These are phyloP conservation scores for Drosophila meridiana DNA, from an alignment of 2,888 invertebrate species.

Conservation along the genomic window DNA sequence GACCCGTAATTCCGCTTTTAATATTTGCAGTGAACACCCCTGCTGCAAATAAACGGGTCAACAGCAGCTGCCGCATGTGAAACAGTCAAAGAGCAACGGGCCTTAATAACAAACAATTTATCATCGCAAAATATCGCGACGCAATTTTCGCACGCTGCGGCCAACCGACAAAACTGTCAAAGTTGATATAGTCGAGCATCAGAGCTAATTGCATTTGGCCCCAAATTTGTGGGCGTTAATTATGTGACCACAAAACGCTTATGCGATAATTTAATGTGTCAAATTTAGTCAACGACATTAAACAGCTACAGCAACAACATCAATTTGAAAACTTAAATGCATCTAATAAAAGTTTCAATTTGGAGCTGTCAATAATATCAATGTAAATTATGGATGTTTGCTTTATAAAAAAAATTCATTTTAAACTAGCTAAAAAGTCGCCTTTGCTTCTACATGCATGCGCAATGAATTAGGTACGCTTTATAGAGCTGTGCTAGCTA, in stretches of 20 bases:
- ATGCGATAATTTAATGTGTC: conserved; percentile 33
- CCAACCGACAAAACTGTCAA: conserved; percentile 66
- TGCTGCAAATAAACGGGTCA: conserved; percentile 45
- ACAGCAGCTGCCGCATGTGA: conserved; percentile 13
- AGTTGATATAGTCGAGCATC: conserved; percentile 40
- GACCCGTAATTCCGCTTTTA: not conserved
- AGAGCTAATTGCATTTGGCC: conserved; percentile 40
- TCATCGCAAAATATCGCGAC: conserved; percentile 48
- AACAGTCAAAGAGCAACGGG: not conserved
- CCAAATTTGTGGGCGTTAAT: conserved; percentile 53
- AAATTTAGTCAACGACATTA: conserved; percentile 14
- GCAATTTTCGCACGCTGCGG: conserved; percentile 62
- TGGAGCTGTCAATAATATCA: not conserved
- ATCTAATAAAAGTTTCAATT: not conserved
- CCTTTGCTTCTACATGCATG: not conserved
- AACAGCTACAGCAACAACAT: not conserved
- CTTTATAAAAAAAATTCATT: not conserved
- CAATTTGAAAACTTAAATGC: not conserved
- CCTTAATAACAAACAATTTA: conserved; percentile 54
- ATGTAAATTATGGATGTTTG: not conserved
- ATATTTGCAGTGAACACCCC: conserved; percentile 20
- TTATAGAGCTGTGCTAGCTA: too few species aligned
- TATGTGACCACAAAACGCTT: conserved; percentile 50
- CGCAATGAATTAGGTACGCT: not conserved
- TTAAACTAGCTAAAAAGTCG: not conserved